Base-by-base conservation (phyloP, 2,113 vertebrate genomes). In the Corythornis vintsioides region DNA sequence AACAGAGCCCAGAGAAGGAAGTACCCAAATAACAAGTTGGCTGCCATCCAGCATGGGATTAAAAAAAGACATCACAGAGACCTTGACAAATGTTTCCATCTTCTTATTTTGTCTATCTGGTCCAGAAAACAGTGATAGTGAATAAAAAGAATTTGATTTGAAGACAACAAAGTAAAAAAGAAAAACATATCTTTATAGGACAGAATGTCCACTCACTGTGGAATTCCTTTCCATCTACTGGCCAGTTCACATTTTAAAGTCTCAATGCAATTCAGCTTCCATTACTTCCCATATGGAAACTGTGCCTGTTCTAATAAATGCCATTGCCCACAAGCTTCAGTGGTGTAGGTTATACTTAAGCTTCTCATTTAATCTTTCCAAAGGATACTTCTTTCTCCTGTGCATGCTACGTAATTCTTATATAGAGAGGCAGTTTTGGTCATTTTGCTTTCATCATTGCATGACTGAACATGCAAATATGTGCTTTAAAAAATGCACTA, bases 21-120 rank as follows among this genome's bases (percentile, higher is more conserved):
- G 50, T 22, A 74, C 65, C 55, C 65, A 84, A 96, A 90, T 57
- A 94, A 64, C 21, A 71, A 35, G n/a, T 24, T 88, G 84, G 42
- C 55, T 83, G 31, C 28, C 18, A 76, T 59, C 78, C 85, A 90
- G 60, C 9, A 35, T n/a, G 64, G 25, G 25, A 52, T 52, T 52
- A 13, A 83, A 83, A 88, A 88, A 52, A 52, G 55, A 1, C 43
- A 48, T 31, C 57, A 42, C 22, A 67, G 86, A 66, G 78, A 79
- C 84, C 87, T 92, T 94, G 89, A 65, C 24, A 79, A 35, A 42
- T 53, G 17, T 79, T 91, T 90, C 43, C 40, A 43, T 83, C 29
- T 45, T 84, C 38, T 73, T 88, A 60, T 88, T 92, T 94, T 90
- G 72, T 80, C 85, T 90, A 4, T 31, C n/a, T 71, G 38, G 5